These are phyloP conservation scores for Antedon bifida DNA, from an alignment of 35 echinoderm and acorn worm genomes.

Conservation along the genomic window DNA sequence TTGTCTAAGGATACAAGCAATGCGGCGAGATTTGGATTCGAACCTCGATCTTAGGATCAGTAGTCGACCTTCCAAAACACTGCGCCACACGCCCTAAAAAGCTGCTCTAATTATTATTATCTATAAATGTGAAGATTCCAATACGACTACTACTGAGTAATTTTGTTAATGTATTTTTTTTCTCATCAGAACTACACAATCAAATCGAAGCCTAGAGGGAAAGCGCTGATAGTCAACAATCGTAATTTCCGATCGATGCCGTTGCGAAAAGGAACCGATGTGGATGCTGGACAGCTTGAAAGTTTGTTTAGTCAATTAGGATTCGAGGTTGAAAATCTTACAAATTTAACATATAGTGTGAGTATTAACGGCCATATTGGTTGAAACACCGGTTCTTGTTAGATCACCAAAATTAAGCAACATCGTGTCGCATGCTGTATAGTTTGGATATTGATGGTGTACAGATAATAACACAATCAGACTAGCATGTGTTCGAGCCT, in stretches of 20 bases:
- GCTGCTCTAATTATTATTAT: too few species aligned
- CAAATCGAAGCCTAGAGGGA: conserved; percentile 19
- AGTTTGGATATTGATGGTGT: too few species aligned
- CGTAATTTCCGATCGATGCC: conserved; percentile 23
- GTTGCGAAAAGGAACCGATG: conserved; percentile 20
- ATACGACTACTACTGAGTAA: too few species aligned
- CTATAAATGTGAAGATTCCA: too few species aligned
- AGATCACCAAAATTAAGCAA: not conserved
- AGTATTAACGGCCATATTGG: not conserved
- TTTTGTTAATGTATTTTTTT: not conserved
- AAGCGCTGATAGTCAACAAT: conserved; percentile 35
- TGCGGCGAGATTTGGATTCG: too few species aligned
- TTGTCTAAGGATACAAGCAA: too few species aligned
- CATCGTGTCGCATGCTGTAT: not conserved
- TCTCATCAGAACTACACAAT: conserved; percentile 11
- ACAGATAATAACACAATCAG: too few species aligned
- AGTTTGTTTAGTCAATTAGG: conserved; percentile 21
- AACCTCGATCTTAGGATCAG: too few species aligned
- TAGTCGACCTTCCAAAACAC: too few species aligned
- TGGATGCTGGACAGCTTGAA: conserved; percentile 16
- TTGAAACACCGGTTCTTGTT: not conserved
- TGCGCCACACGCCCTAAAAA: too few species aligned
- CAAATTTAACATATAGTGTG: conserved; percentile 18
- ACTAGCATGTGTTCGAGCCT: too few species aligned
- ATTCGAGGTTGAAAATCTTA: conserved; percentile 20